Conservation (phyloP, 2,888 invertebrate genomes). For the Dolichopus griseipennis region DNA sequence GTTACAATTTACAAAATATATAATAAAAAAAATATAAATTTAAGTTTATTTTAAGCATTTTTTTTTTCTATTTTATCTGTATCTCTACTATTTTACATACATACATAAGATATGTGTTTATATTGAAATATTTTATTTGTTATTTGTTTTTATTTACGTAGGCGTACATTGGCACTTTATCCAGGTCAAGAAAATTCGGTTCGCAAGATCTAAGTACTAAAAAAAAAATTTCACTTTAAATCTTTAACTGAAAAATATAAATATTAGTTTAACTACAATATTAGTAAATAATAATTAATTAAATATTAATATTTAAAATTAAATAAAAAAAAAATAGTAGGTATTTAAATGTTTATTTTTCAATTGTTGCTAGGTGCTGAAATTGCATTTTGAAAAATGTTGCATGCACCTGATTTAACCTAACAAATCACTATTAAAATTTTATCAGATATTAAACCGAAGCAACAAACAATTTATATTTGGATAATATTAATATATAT, state of each 20-base stretch:
- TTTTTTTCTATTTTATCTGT: neutral
- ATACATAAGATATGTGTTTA: neutral
- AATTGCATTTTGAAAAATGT: neutral
- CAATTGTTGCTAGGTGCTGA: too few species aligned
- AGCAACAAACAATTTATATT: neutral
- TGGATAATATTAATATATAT: too few species aligned
- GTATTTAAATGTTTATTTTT: too few species aligned
- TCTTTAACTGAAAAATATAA: too few species aligned
- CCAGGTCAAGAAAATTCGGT: neutral
- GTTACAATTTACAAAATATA: neutral
- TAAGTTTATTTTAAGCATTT: neutral
- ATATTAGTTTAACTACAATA: too few species aligned
- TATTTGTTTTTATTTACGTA: constrained; percentile 2
- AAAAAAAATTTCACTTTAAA: too few species aligned
- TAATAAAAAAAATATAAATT: neutral
- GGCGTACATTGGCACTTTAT: constrained; percentile 3
- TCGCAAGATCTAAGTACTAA: neutral
- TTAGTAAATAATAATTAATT: too few species aligned
- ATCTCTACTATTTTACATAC: neutral
- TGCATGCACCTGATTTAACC: neutral
- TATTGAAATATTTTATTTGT: neutral
- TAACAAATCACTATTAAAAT: neutral
- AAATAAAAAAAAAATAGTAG: too few species aligned
- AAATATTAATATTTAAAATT: too few species aligned
- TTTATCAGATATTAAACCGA: neutral